Percentiles rank a stretch among this genome's conserved stretches.
Conservation (phyloP, 2,797 vertebrate genomes). For the Betta splendens region DNA sequence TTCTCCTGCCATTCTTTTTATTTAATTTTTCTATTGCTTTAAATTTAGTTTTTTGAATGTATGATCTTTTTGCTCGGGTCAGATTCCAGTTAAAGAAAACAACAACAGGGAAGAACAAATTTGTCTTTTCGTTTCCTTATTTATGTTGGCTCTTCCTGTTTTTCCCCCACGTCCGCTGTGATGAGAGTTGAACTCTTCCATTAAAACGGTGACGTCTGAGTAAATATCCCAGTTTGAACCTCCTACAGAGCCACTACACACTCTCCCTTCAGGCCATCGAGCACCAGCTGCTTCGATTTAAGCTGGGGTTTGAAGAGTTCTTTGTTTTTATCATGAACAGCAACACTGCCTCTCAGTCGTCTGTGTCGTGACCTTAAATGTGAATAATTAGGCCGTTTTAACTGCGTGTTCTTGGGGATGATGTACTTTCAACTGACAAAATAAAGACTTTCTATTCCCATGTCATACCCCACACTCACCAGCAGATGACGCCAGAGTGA, state of each 20-base stretch:
- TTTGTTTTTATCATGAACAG: slow-evolving; percentile 15
- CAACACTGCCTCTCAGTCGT: slow-evolving; percentile 31
- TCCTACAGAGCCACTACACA: slow-evolving; percentile 5
- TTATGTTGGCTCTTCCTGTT: slow-evolving; percentile 27
- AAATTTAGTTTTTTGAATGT: slow-evolving; percentile 49
- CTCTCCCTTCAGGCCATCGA: neutral
- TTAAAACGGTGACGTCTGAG: slow-evolving; percentile 19
- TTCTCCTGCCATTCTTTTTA: slow-evolving; percentile 1
- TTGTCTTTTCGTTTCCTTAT: slow-evolving; percentile 40
- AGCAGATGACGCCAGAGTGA: slow-evolving; percentile 41
- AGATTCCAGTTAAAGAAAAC: slow-evolving; percentile 34
- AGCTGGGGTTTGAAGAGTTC: slow-evolving; percentile 6
- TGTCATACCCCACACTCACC: slow-evolving; percentile 32
- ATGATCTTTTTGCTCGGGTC: slow-evolving; percentile 26
- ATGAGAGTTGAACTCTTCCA: slow-evolving; percentile 52
- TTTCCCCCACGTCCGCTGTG: slow-evolving; percentile 23
- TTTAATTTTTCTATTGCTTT: slow-evolving; percentile 11
- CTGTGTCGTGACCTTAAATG: slow-evolving; percentile 41
- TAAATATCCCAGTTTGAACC: neutral
- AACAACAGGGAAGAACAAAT: slow-evolving; percentile 61
- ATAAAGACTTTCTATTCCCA: slow-evolving; percentile 75
- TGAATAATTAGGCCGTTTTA: slow-evolving; percentile 52
- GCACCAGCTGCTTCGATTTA: neutral
- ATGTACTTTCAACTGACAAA: slow-evolving; percentile 66
- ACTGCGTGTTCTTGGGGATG: slow-evolving; percentile 34